A percentile compares a stretch with the other conserved stretches of the same genome.
Conservation (phyloP, 2,888 invertebrate species). For the Marronus borbonicus region DNA sequence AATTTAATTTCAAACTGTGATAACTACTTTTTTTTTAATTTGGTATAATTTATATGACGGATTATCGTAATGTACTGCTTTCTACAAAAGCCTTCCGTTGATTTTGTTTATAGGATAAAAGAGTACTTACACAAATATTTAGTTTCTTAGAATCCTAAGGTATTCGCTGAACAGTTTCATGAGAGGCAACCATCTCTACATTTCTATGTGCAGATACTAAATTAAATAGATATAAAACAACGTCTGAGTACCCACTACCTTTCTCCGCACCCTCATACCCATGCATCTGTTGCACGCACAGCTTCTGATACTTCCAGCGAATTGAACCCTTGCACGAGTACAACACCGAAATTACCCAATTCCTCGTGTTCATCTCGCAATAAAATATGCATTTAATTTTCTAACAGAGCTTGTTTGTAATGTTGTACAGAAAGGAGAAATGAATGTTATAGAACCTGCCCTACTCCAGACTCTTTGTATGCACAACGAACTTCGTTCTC, state of each 20-base stretch:
- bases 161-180: background rate
- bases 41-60: too few relatives aligned
- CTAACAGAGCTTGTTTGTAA: conserved; percentile 60
- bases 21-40: too few relatives aligned
- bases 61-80: too few relatives aligned
- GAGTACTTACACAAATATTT: too few relatives aligned
- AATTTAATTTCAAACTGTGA: too few relatives aligned
- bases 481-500: conserved; percentile 60
- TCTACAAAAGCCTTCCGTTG: too few relatives aligned
- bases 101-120: too few relatives aligned
- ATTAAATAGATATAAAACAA: conserved; percentile 6
- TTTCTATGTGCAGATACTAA: background rate
- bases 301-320: background rate
- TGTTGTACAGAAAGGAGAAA: conserved; percentile 55
- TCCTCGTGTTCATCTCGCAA: conserved; percentile 57
- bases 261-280: background rate
- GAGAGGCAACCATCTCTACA: background rate
- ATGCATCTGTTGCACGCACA: conserved; percentile 16
- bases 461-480: conserved; percentile 56
- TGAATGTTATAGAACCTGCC: conserved; percentile 59
- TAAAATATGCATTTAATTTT: conserved; percentile 66
- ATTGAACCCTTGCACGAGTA: background rate
- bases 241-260: background rate
- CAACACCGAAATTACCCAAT: conserved; percentile 50
- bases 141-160: too few relatives aligned